These are phyloP conservation scores for Conger conger DNA, from an alignment of 2,113 vertebrate genomes.

Conservation along the genomic window DNA sequence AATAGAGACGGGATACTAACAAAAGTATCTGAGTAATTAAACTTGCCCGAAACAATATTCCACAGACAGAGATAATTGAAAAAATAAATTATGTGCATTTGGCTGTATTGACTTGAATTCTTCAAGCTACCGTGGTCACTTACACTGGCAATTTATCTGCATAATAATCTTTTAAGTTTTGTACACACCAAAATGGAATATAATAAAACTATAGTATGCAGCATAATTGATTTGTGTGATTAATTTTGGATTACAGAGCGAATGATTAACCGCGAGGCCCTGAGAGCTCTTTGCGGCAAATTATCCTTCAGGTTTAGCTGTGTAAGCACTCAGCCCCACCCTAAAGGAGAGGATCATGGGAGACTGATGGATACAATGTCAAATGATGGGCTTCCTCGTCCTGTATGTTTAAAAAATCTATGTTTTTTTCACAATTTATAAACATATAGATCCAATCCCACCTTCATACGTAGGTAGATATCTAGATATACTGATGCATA, in stretches of 20 bases:
- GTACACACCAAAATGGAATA: background rate
- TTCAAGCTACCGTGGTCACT: background rate
- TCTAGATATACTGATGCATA: background rate
- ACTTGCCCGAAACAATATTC: background rate
- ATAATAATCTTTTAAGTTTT: background rate
- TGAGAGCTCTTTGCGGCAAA: background rate
- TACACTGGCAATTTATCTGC: background rate
- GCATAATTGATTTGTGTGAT: background rate
- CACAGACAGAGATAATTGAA: slow-evolving; percentile 8
- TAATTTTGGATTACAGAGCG: background rate
- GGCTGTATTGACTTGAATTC: background rate
- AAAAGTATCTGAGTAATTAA: slow-evolving; percentile 6
- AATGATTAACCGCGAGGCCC: background rate
- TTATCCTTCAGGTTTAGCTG: background rate
- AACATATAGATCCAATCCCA: no score
- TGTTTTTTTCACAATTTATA: no score
- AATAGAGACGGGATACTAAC: background rate
- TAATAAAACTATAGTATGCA: background rate
- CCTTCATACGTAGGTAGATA: no score
- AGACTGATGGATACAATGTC: background rate
- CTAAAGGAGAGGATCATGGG: background rate
- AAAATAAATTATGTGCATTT: background rate
- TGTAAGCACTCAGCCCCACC: slow-evolving; percentile 2
- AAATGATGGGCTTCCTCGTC: background rate
- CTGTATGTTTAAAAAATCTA: no score